Evolutionary conservation across 2,113 vertebrate genomes (phyloP).

Genomic region (Rhinogobius similis): DNA sequence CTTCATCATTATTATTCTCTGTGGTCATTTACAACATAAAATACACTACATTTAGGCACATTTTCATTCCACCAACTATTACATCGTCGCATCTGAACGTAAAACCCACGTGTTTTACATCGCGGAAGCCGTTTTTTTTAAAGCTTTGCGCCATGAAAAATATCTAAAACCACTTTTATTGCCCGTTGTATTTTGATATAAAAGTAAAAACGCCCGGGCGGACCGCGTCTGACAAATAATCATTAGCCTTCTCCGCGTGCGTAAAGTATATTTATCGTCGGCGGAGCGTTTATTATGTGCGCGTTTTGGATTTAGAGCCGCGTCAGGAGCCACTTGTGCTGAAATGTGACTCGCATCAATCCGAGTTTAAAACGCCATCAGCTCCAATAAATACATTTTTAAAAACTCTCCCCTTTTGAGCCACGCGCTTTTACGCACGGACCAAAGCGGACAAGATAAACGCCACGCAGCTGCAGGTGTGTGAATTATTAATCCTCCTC

Average conservation of each 20-base stretch:
- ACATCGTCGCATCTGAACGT: too few species aligned
- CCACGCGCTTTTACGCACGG: conserved; percentile 7
- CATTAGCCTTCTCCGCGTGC: conserved; percentile 11
- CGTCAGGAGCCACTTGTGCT: background rate
- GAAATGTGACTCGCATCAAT: conserved; percentile 30
- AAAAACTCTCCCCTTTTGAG: conserved; percentile 3
- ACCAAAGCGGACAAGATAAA: conserved; percentile 8
- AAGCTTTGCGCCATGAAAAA: background rate
- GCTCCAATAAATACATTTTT: background rate
- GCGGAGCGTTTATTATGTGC: conserved; percentile 7
- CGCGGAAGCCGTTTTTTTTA: too few species aligned
- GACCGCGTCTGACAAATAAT: conserved; percentile 54
- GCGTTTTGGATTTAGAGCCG: background rate
- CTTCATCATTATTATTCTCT: too few species aligned
- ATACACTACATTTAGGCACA: too few species aligned
- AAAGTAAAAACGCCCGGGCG: conserved; percentile 27
- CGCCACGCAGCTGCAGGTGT: conserved; percentile 21
- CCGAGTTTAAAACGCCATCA: conserved; percentile 40
- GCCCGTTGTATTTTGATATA: conserved; percentile 13
- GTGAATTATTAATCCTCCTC: conserved; percentile 41
- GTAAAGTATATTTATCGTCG: conserved; percentile 2
- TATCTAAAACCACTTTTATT: background rate
- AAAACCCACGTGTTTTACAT: too few species aligned
- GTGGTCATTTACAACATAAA: background rate
- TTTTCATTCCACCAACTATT: too few species aligned